These are phyloP conservation scores for Moxostoma hubbsi DNA, from an alignment of 2,797 vertebrate species.

Conservation along the genomic window DNA sequence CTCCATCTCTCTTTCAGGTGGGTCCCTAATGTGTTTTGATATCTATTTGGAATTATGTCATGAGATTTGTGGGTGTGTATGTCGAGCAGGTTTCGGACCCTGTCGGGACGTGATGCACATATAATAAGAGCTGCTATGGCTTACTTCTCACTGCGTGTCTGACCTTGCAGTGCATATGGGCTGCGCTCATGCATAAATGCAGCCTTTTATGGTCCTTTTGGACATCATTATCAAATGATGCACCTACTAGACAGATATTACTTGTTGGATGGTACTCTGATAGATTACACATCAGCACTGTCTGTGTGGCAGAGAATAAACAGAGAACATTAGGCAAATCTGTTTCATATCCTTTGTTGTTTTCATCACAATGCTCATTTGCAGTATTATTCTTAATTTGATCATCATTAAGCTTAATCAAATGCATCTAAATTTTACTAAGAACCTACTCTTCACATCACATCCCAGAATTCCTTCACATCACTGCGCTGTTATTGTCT, in stretches of 20 bases:
- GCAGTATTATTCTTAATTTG: slow-evolving; percentile 20
- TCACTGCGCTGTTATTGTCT: neutral
- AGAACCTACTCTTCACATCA: slow-evolving; percentile 23
- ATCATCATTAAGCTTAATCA: slow-evolving; percentile 33
- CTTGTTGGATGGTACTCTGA: slow-evolving; percentile 18
- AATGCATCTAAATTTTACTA: slow-evolving; percentile 27
- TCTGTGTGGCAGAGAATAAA: slow-evolving; percentile 19
- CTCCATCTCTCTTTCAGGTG: neutral
- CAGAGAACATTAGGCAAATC: slow-evolving; percentile 9
- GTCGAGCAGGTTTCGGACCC: slow-evolving; percentile 41
- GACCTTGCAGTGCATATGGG: slow-evolving; percentile 56
- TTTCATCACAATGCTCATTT: slow-evolving; percentile 10
- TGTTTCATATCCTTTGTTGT: slow-evolving; percentile 11
- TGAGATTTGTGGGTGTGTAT: slow-evolving; percentile 37
- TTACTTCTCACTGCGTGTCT: slow-evolving; percentile 47
- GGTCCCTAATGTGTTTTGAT: slow-evolving; percentile 40
- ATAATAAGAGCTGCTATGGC: slow-evolving; percentile 40
- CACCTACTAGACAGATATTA: slow-evolving; percentile 39
- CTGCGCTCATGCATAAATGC: slow-evolving; percentile 53
- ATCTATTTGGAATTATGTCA: slow-evolving; percentile 39
- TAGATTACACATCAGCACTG: slow-evolving; percentile 12
- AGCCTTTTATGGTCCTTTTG: slow-evolving; percentile 48
- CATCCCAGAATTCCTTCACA: slow-evolving; percentile 15
- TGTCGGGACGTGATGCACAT: slow-evolving; percentile 34
- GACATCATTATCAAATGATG: slow-evolving; percentile 54